Evolutionary conservation across 2,888 invertebrate species (phyloP), one percentile per base, ranked within the genome.

Genomic region (Julus scandinavius): DNA sequence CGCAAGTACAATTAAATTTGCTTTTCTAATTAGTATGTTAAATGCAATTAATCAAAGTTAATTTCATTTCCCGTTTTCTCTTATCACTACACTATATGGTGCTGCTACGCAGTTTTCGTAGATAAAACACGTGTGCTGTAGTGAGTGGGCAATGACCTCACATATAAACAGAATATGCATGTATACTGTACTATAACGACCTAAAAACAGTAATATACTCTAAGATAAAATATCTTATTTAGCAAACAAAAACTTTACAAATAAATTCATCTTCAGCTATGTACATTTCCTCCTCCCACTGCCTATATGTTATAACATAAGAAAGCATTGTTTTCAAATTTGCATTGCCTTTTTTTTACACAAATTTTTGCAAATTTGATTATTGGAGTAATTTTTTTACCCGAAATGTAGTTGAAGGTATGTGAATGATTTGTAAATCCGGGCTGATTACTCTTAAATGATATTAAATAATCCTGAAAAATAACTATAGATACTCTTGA

Each of bases 121-220:
- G 38, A 80, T 72, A 38, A 80, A 80, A 13, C 80, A 29, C 13
- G 38, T 38, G 29, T 80, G 29, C 20, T n/a, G n/a, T n/a, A 45
- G 41, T 45, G 6, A 2, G 41, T 80, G 80, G 80, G 80, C 80
- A 80, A 29, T 80, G 80, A 80, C 38, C 80, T 80, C 80, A 38
- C 38, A 38, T 80, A 11, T 38, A 80, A 80, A 80, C 38, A 80
- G 1, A 80, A 38, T 80, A 38, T 80, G n/a, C n/a, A n/a, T n/a
- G n/a, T n/a, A 80, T 80, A 72, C 20, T 80, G 3, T 1, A 63
- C 80, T 38, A 80, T 80, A 80, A 80, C 80, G 80, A 80, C 80
- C 80, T 80, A 80, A 80, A 80, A 80, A 80, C 80, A 80, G 80
- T 15, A 80, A 80, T 38, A 38, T 38, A 80, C 1, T 38, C 15